Evolutionary conservation across 2,888 invertebrate species (phyloP), one percentile per base, ranked within the genome.

Genomic region (Ypsolopha sequella): DNA sequence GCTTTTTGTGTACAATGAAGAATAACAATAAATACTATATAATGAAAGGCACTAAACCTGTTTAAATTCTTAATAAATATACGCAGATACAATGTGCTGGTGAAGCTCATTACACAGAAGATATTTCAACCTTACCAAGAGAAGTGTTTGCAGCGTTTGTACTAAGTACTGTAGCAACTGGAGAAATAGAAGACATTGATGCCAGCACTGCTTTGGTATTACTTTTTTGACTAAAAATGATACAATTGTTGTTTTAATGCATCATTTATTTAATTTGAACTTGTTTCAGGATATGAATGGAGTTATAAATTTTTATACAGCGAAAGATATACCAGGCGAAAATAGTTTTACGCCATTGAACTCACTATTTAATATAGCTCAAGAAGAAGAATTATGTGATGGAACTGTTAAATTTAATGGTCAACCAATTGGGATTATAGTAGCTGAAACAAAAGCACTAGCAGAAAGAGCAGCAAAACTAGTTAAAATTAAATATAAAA

Each of bases 91-190:
- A 91, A 72, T 88, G 89, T 55, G 86, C 91, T 49, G 93, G 93
- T 0, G 91, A 93, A 68, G 91, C 91, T 0, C 77, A 87, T 56
- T 93, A 90, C 63, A 76, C 89, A 0, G 90, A 90, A 60, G 93
- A 93, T 62, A 66, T 89, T 36, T 88, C 88, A 1, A 66, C 77
- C 0, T 62, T 78, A 0, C 81, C 86, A 0, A 86, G 90, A 58
- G 91, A 93, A 71, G 87, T 93, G 2, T 89, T 86, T 66, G 92
- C 89, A 35, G 89, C 90, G 1, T 90, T 93, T 54, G 91, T 92
- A 0, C 64, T 89, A 0, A 73, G 76, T 11, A 73, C 68, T 8
- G 68, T 88, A 53, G 63, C 88, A 46, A 67, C 72, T 51, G 92
- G 91, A 3, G 82, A 73, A 36, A 82, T 93, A 24, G 74, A 76